A percentile compares a stretch with the other conserved stretches of the same genome.
These are phyloP conservation scores for Noctua comes DNA, from an alignment of 2,888 invertebrate genomes.

Conservation along the genomic window DNA sequence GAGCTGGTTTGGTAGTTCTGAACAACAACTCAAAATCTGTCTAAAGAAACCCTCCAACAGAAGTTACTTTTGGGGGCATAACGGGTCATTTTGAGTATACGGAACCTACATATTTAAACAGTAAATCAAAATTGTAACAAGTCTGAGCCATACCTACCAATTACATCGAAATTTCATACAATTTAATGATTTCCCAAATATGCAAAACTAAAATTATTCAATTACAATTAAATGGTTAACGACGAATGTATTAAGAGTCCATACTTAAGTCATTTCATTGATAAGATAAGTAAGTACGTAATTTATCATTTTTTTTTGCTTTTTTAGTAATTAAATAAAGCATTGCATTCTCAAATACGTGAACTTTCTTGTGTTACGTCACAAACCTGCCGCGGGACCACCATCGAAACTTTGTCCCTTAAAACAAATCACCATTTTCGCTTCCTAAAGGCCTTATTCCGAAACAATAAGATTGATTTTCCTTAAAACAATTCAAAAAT, in stretches of 20 bases:
- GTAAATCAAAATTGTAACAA: constrained; percentile 61
- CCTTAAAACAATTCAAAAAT: constrained; percentile 2
- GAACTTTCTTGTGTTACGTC: constrained; percentile 73
- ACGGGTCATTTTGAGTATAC: constrained; percentile 15
- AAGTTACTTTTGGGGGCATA: constrained; percentile 23
- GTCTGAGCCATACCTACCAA: constrained; percentile 32
- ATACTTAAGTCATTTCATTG: constrained; percentile 64
- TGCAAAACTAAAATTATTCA: constrained; percentile 56
- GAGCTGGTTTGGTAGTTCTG: not conserved
- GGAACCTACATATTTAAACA: constrained; percentile 19
- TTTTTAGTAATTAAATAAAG: constrained; percentile 70
- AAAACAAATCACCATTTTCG: constrained; percentile 32
- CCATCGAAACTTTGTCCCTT: constrained; percentile 65
- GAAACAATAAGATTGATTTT: constrained; percentile 24
- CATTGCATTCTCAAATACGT: constrained; percentile 71
- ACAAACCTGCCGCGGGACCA: constrained; percentile 71
- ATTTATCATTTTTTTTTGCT: constrained; percentile 52
- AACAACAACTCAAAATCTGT: not conserved
- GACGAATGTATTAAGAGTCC: constrained; percentile 51
- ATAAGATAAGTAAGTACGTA: constrained; percentile 52
- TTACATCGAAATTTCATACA: constrained; percentile 59
- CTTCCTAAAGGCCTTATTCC: not conserved
- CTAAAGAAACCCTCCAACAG: not conserved
- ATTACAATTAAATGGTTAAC: constrained; percentile 58
- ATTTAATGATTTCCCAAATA: constrained; percentile 55